These are phyloP conservation scores for Ostrea edulis DNA, from an alignment of 1,140 invertebrate species.

Conservation along the genomic window DNA sequence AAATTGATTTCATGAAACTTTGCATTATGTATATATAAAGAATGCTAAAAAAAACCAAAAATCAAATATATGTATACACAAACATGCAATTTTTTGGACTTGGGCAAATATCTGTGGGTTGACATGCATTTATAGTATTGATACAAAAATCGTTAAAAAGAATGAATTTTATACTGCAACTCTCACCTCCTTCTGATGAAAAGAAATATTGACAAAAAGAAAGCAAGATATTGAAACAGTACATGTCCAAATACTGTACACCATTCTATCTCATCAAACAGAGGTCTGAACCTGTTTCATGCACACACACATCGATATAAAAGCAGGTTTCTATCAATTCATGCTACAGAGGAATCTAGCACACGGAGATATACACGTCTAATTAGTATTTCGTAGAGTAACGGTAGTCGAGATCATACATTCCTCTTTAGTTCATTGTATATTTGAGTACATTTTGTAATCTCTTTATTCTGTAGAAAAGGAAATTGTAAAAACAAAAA, in stretches of 20 bases:
- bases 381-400: neutral
- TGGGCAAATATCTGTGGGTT: neutral
- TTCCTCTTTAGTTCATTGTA: neutral
- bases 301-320: neutral
- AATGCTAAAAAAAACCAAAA: neutral
- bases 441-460: neutral
- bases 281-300: neutral
- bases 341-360: neutral
- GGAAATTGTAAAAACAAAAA: neutral
- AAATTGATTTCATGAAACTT: neutral
- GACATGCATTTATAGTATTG: neutral
- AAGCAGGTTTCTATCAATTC: constrained; percentile 2
- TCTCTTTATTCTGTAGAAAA: neutral
- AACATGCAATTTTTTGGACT: neutral
- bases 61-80: neutral
- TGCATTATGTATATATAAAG: neutral
- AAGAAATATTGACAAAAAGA: neutral
- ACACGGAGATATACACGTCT: neutral
- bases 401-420: neutral
- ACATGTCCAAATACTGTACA: neutral
- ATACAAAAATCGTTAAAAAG: neutral
- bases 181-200: constrained; percentile 22
- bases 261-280: neutral
- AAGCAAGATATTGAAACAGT: constrained; percentile 14
- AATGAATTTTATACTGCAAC: neutral